phyloP scores from a whole-genome alignment of 2,888 invertebrate genomes.

The Caenorhabditis sp. region DNA sequence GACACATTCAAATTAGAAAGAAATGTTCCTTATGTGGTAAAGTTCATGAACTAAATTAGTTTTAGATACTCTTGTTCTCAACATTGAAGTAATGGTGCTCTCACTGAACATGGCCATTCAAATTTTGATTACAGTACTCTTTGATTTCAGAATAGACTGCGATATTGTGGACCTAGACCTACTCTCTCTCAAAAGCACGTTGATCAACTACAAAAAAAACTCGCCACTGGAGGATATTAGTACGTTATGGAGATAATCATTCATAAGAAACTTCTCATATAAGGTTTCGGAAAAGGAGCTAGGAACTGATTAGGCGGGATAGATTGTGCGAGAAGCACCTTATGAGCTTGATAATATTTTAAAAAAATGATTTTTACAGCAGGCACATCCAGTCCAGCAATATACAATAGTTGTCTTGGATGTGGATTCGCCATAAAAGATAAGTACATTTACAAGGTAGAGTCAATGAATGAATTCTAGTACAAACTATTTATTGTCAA shows the following conservation, averaged over 20 bases:
- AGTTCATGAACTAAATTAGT: neutral
- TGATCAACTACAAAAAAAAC: too few species aligned
- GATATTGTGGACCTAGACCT: slow-evolving; percentile 29
- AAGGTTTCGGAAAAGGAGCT: too few species aligned
- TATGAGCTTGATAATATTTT: slow-evolving; percentile 5
- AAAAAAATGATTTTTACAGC: slow-evolving; percentile 29
- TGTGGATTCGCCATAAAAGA: slow-evolving; percentile 73
- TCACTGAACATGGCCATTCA: neutral
- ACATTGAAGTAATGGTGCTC: neutral
- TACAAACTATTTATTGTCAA: slow-evolving; percentile 39
- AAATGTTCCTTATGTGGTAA: too few species aligned
- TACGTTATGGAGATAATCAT: too few species aligned
- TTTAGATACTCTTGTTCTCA: neutral
- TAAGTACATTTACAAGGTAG: slow-evolving; percentile 67
- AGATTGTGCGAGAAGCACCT: too few species aligned
- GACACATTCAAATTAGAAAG: slow-evolving; percentile 16
- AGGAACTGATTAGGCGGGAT: too few species aligned
- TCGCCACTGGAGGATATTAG: too few species aligned
- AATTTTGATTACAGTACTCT: neutral
- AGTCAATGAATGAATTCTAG: neutral
- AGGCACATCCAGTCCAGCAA: slow-evolving; percentile 6
- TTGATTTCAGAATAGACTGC: neutral
- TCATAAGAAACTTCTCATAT: slow-evolving; percentile 18
- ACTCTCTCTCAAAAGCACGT: neutral
- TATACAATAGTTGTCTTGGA: slow-evolving; percentile 61